Conservation (phyloP, 2,797 vertebrate genomes). For the Acrossocheilus wenchowensis region DNA sequence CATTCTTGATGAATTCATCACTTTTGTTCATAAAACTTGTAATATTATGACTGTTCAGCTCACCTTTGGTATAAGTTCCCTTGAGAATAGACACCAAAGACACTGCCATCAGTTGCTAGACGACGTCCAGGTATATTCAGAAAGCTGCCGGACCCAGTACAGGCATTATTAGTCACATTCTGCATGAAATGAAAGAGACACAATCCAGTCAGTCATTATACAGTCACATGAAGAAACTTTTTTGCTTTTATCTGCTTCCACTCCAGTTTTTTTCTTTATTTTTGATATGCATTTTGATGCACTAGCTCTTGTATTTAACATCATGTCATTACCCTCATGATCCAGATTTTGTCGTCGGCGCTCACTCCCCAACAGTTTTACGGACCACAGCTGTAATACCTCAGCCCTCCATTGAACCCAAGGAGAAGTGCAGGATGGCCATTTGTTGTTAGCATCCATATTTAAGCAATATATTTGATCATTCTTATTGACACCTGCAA, state of each 20-base stretch:
- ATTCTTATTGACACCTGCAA: constrained; percentile 16
- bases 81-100: constrained; percentile 38
- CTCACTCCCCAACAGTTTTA: constrained; percentile 64
- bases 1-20: background rate
- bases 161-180: constrained; percentile 17
- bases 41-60: background rate
- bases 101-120: constrained; percentile 50
- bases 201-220: background rate
- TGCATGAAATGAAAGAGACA: background rate
- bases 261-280: background rate
- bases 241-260: background rate
- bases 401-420: constrained; percentile 29
- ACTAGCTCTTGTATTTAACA: background rate
- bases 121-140: background rate
- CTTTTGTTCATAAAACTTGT: background rate
- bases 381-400: constrained; percentile 61
- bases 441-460: background rate
- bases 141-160: background rate
- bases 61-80: background rate
- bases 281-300: background rate
- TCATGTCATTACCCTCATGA: constrained; percentile 37
- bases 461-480: constrained; percentile 18
- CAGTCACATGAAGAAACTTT: background rate
- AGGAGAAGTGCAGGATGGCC: accelerated
- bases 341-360: background rate